Evolutionary conservation across 2,888 invertebrate species (phyloP).

Genomic region (Ligdia adustata): DNA sequence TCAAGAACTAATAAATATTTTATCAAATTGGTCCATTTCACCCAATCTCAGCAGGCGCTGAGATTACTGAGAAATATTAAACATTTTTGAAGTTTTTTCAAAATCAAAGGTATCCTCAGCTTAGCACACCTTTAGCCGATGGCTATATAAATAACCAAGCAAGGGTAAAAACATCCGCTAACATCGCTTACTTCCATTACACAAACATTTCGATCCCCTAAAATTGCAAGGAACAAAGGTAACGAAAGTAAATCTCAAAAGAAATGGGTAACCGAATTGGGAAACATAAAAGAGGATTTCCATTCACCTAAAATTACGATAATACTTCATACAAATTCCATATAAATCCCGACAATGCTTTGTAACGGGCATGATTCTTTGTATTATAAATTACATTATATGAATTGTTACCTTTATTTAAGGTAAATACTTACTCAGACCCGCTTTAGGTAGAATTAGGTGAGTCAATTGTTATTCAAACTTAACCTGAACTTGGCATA

Average conservation of each 20-base stretch:
- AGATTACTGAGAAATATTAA: too few species aligned
- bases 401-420: constrained; percentile 10
- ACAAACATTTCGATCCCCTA: constrained; percentile 12
- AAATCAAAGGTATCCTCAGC: too few species aligned
- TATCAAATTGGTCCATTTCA: too few species aligned
- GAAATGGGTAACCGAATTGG: constrained; percentile 18
- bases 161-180: not conserved
- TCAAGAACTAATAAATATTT: too few species aligned
- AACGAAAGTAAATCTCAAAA: constrained; percentile 26
- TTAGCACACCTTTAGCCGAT: too few species aligned
- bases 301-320: constrained; percentile 26
- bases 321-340: constrained; percentile 21
- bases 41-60: too few species aligned
- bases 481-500: too few species aligned
- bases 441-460: constrained; percentile 1
- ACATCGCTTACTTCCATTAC: not conserved
- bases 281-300: constrained; percentile 18
- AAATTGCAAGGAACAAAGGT: constrained; percentile 17
- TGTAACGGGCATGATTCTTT: constrained; percentile 17
- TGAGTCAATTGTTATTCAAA: constrained; percentile 4
- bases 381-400: constrained; percentile 18
- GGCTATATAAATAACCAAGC: too few species aligned
- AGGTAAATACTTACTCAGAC: constrained; percentile 10
- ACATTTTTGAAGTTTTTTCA: too few species aligned
- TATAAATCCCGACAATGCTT: constrained; percentile 21